Evolutionary conservation across 2,888 invertebrate genomes (phyloP), one percentile per base, ranked within the genome.

Genomic region (Callyntrura guangdongensis): DNA sequence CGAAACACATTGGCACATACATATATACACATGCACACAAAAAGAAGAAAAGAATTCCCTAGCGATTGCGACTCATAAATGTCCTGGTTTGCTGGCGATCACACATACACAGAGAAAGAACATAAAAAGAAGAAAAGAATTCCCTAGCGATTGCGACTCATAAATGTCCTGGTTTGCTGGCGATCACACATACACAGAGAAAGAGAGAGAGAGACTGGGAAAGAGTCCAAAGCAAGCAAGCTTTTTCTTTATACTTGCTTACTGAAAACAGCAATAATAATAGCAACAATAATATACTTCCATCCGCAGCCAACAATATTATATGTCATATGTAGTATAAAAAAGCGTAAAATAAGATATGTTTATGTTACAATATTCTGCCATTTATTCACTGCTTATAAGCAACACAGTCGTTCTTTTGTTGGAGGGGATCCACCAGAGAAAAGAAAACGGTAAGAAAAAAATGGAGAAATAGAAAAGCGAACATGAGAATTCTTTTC

Each of bases 21-120:
- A 36, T 2, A 36, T 6, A 36, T 6, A 36, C 36, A 64, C 22
- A 64, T 9, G 25, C 20, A 25, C 6, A 64, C 8, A 64, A 45
- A 82, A 64, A 59, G 17, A 59, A 59, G 59, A 83, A 64, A 22
- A 67, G 67, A 67, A 84, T 84, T 84, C 83, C 83, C 69, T 53
- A 53, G 67, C 61, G 83, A 84, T 84, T 84, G 53, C 49, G 83
- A 83, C 83, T 83, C 67, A 84, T 84, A 84, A 67, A 84, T 67
- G 83, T 84, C 83, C 69, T 84, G 83, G 27, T 8, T 53, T 69
- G 61, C 83, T 84, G 36, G 36, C 83, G 83, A 84, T 67, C 67
- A 84, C 69, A 69, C 69, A 67, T 27, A 67, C 9, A 67, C 9
- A 22, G 2, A 67, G 25, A 67, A 0, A 27, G 27, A 27, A 1